Percentiles rank a stretch among this genome's conserved stretches.
These are phyloP conservation scores for Perodicticus potto DNA, from an alignment of 2,797 vertebrate species.

Conservation along the genomic window DNA sequence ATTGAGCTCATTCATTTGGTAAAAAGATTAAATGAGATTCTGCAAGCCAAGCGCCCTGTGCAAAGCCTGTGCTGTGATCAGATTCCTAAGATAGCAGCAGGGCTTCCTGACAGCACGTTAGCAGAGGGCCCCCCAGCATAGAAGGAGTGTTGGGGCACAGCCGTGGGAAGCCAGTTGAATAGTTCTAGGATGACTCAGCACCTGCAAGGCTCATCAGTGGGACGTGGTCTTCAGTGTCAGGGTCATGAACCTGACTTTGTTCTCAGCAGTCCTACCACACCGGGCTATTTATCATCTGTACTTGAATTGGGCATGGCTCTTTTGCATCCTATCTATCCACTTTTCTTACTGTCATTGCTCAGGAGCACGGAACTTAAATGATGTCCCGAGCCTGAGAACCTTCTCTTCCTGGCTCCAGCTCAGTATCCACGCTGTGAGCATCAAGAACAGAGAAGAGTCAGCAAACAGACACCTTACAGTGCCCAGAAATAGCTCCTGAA, in stretches of 20 bases:
- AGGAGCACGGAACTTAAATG: neutral
- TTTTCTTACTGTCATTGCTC: neutral
- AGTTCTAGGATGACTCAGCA: neutral
- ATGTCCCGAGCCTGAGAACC: neutral
- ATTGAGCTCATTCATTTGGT: neutral
- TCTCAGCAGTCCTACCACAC: neutral
- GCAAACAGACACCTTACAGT: neutral
- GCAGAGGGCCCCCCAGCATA: neutral
- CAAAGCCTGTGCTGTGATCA: too few species aligned
- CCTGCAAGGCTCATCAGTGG: rapidly evolving
- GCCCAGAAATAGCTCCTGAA: neutral
- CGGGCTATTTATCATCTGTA: neutral
- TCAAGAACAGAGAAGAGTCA: neutral
- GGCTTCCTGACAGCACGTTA: neutral
- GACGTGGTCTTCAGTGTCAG: neutral
- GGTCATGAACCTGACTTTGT: neutral
- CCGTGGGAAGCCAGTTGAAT: neutral
- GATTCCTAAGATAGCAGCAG: neutral
- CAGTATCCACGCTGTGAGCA: neutral
- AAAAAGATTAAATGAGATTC: neutral
- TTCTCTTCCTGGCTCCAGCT: neutral
- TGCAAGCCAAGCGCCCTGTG: neutral
- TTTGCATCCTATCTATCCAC: neutral
- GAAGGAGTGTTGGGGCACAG: neutral
- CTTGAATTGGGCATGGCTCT: neutral